phyloP scores from a whole-genome alignment of 2,113 vertebrate species.

The Pyrgilauda ruficollis region DNA sequence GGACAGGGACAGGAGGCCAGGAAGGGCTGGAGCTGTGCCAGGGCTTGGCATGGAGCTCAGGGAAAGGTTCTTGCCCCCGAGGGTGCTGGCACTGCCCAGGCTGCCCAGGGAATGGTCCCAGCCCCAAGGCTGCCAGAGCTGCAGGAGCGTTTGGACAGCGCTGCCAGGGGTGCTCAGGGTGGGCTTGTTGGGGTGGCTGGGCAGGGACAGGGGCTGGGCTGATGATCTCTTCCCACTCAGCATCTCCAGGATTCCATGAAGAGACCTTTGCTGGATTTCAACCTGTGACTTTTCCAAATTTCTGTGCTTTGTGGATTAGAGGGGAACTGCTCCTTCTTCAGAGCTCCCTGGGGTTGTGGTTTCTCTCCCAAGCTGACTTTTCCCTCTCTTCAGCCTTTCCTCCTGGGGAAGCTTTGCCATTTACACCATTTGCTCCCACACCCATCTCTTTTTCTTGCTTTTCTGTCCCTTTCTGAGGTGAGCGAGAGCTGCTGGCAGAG shows the following conservation, averaged over 20 bases:
- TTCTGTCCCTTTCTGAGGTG: accelerated
- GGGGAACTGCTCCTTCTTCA: background rate
- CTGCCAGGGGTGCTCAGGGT: background rate
- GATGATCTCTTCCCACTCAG: background rate
- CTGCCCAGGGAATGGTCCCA: background rate
- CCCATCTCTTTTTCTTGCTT: background rate
- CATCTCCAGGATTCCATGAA: background rate
- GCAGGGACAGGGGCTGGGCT: accelerated
- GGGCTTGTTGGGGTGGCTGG: background rate
- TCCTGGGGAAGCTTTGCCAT: background rate
- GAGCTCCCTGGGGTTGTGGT: background rate
- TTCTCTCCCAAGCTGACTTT: background rate
- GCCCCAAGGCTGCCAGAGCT: background rate
- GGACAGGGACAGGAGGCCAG: background rate
- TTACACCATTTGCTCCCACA: accelerated
- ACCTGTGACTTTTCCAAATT: background rate
- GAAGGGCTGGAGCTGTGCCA: background rate
- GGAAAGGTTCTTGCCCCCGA: background rate
- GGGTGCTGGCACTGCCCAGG: background rate
- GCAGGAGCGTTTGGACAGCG: background rate
- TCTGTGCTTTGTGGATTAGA: background rate
- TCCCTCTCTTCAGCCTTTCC: background rate
- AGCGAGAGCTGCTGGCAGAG: background rate
- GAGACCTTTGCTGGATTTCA: background rate
- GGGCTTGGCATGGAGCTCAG: background rate